These are phyloP conservation scores for Galagoides demidoff DNA, from an alignment of 2,797 vertebrate genomes.

Conservation along the genomic window DNA sequence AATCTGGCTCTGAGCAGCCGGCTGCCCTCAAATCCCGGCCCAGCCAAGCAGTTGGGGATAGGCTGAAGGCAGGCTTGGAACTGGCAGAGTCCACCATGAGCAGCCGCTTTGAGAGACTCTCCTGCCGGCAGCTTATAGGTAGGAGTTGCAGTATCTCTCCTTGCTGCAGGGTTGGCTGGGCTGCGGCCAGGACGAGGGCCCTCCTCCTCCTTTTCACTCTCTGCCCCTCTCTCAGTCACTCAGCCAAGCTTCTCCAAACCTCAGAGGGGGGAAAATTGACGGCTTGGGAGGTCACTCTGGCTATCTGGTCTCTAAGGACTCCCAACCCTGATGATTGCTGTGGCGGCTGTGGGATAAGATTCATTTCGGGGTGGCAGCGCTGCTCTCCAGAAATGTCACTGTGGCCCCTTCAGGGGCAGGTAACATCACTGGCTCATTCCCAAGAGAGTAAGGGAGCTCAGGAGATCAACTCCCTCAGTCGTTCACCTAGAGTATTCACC, in stretches of 20 bases:
- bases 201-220: too few species aligned
- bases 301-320: background rate
- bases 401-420: background rate
- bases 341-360: too few species aligned
- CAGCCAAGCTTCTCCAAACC: background rate
- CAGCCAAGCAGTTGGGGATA: background rate
- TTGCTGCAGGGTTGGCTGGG: background rate
- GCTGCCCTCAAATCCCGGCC: background rate
- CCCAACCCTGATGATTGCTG: background rate
- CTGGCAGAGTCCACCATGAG: background rate
- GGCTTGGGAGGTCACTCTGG: background rate
- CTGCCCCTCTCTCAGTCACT: background rate
- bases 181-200: background rate
- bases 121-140: accelerated
- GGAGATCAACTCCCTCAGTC: background rate
- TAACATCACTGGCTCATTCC: background rate
- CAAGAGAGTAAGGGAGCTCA: background rate
- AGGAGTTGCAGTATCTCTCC: background rate
- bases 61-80: background rate
- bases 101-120: background rate
- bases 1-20: background rate
- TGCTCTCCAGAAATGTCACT: background rate
- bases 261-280: background rate
- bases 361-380: background rate
- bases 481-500: background rate